Percentiles rank a stretch among this genome's conserved stretches.
Conservation (phyloP, 2,888 invertebrate species). For the Cosmia trapezina region DNA sequence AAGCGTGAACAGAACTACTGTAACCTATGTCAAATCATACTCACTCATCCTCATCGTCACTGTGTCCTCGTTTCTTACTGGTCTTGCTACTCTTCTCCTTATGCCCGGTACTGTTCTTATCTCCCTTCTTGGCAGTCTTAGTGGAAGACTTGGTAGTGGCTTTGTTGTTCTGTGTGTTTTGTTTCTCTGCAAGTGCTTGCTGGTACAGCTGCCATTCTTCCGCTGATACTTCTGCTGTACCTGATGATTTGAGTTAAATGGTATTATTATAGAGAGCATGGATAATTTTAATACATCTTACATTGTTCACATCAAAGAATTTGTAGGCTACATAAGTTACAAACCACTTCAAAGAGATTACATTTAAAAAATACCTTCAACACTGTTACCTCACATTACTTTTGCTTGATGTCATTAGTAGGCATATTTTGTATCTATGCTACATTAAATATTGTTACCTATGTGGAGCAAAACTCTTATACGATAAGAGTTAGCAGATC, state of each 20-base stretch:
- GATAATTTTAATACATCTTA: neutral
- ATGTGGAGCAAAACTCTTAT: too few species aligned
- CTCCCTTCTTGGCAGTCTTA: constrained; percentile 67
- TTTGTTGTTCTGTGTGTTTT: constrained; percentile 73
- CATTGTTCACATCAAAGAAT: neutral
- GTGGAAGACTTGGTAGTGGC: constrained; percentile 65
- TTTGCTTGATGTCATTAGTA: neutral
- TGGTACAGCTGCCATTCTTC: constrained; percentile 88
- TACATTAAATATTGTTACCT: neutral
- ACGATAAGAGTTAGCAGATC: too few species aligned
- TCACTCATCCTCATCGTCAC: constrained; percentile 85
- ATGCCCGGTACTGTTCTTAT: constrained; percentile 50
- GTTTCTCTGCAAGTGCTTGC: constrained; percentile 84
- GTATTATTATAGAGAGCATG: neutral
- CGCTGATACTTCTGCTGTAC: constrained; percentile 84
- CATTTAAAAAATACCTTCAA: neutral
- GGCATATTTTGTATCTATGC: neutral
- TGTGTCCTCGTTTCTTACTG: constrained; percentile 71
- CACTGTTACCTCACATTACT: neutral
- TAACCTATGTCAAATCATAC: constrained; percentile 53
- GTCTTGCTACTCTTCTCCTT: constrained; percentile 63
- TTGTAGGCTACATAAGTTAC: neutral
- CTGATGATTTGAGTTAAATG: constrained; percentile 64
- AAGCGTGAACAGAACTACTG: neutral
- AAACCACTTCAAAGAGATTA: neutral